Conservation (phyloP, 2,113 vertebrate species). For the Trachemys scripta region DNA sequence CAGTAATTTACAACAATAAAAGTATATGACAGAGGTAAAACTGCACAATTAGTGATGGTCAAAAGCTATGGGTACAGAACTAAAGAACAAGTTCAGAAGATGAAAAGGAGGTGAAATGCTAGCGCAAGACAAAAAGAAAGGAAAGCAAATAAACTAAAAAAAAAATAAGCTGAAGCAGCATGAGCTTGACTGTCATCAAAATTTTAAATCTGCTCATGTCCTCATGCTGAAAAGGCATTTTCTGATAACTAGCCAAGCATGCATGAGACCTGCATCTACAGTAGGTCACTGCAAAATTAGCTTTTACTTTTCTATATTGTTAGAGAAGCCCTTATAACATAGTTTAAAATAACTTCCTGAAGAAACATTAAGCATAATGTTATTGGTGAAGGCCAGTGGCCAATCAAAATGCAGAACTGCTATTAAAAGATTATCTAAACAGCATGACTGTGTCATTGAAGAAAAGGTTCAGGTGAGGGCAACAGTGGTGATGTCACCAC, state of each 20-base stretch:
- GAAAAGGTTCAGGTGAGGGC: neutral
- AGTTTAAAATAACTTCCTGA: slow-evolving; percentile 14
- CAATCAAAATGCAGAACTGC: neutral
- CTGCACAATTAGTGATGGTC: neutral
- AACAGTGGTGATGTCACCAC: slow-evolving; percentile 28
- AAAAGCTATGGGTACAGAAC: neutral
- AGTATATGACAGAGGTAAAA: neutral
- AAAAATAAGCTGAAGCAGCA: neutral
- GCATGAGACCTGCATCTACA: neutral
- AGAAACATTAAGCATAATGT: neutral
- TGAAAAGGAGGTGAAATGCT: neutral
- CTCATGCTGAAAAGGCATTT: slow-evolving; percentile 16
- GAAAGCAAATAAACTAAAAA: neutral
- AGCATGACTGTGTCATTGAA: slow-evolving; percentile 15
- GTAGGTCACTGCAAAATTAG: slow-evolving; percentile 1
- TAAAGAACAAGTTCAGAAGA: neutral
- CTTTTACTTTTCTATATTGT: slow-evolving; percentile 39
- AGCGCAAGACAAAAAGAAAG: neutral
- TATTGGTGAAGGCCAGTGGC: neutral
- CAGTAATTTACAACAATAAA: neutral
- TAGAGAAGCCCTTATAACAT: neutral
- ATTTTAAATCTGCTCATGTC: neutral
- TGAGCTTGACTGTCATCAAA: slow-evolving; percentile 15
- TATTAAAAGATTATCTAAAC: slow-evolving; percentile 38
- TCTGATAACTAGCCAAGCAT: neutral